Percentiles rank a stretch among this genome's conserved stretches.
Evolutionary conservation across 2,797 vertebrate species (phyloP).

Genomic region (Cynopterus sphinx): DNA sequence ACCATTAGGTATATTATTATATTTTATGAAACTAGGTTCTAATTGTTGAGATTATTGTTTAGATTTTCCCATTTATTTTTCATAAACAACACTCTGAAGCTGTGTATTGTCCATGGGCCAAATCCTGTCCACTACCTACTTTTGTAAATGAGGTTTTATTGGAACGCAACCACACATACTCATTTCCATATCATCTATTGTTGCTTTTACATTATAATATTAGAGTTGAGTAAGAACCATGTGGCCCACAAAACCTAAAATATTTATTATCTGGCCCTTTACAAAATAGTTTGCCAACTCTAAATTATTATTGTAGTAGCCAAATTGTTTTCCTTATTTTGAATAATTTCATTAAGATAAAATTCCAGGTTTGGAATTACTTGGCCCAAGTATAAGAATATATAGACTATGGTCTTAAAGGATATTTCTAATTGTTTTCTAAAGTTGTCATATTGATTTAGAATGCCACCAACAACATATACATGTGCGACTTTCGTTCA

Average conservation of each 20-base stretch:
- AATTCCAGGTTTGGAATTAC: not conserved
- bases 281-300: constrained; percentile 17
- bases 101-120: not conserved
- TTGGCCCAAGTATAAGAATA: not conserved
- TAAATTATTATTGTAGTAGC: not conserved
- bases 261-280: constrained; percentile 14
- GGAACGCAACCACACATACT: not conserved
- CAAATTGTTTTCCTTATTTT: constrained; percentile 33
- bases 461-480: not conserved
- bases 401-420: not conserved
- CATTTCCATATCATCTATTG: not conserved
- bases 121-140: not conserved
- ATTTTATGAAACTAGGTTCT: constrained; percentile 1
- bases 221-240: not conserved
- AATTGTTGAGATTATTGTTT: not conserved
- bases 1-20: not conserved
- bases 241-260: not conserved
- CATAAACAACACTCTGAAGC: not conserved
- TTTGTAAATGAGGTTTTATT: constrained; percentile 30
- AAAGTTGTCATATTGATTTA: not conserved
- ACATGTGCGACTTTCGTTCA: not conserved
- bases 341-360: constrained; percentile 42
- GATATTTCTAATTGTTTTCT: not conserved
- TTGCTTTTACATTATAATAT: not conserved
- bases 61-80: not conserved